These are phyloP conservation scores for Lepidocyrtinus sp. DNA, from an alignment of 2,888 invertebrate genomes.

Conservation along the genomic window DNA sequence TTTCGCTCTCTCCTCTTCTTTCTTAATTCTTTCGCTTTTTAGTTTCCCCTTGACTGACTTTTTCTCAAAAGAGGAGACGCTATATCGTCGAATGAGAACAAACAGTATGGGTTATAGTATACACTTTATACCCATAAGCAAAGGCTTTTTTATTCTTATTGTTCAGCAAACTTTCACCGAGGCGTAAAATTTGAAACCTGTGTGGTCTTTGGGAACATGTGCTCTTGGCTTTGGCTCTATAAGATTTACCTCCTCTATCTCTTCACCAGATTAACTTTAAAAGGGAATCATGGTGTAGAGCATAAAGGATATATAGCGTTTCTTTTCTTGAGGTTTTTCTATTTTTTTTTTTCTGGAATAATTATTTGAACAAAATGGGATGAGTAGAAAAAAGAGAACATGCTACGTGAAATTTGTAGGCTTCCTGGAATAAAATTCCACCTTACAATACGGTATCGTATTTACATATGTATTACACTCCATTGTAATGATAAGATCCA, in stretches of 20 bases:
- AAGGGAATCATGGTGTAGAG: background rate
- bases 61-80: conserved; percentile 12
- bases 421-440: background rate
- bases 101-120: no score
- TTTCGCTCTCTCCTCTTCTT: conserved; percentile 64
- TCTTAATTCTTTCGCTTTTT: conserved; percentile 42
- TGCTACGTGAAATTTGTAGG: background rate
- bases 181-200: conserved; percentile 61
- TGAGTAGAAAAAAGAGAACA: background rate
- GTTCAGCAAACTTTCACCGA: conserved; percentile 51
- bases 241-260: conserved; percentile 14
- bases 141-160: conserved; percentile 22
- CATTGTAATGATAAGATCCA: conserved; percentile 4
- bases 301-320: background rate
- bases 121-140: background rate
- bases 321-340: background rate
- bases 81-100: no score
- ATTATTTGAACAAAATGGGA: conserved; percentile 24
- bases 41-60: conserved; percentile 59
- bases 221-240: conserved; percentile 31
- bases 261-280: background rate
- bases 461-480: conserved; percentile 32
- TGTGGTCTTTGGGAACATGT: conserved; percentile 59
- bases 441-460: conserved; percentile 17
- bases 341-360: conserved; percentile 26